Evolutionary conservation across 2,113 vertebrate species (phyloP), one percentile per base, ranked within the genome.

Genomic region (Psilopogon haemacephalus): DNA sequence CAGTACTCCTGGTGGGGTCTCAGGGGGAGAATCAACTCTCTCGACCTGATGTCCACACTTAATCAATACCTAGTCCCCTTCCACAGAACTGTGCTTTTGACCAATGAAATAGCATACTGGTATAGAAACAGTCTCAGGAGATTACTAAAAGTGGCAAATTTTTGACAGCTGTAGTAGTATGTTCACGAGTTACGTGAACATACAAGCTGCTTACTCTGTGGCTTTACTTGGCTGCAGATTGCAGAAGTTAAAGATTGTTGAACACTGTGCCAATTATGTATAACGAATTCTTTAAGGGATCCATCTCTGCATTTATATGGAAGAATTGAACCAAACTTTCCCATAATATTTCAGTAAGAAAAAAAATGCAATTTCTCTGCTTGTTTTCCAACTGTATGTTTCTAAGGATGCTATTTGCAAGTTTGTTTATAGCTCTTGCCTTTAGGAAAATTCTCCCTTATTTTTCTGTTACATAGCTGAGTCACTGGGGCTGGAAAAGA

Each of bases 201-300:
- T 52, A 58, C 17, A 37, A 37, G 19, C 58, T 63, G 63, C 52
- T 80, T 63, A 52, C 13, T 73, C 56, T n/a, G 35, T 80, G 50
- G 48, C 17, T 84, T 95, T 93, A 46, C 42, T 86, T 94, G 59
- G 38, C 56, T 84, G 26, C 59, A 84, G 63, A 62, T 94, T 87
- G 70, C 30, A 89, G 60, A 84, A 79, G 35, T 63, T 63, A 65
- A n/a, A 63, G 74, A 38, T 75, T 67, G 27, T 44, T 80, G 62
- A 89, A 89, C 26, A 44, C 20, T 52, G 11, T 85, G 38, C 69
- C 37, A 67, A 65, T n/a, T 70, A 46, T 44, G 16, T 89, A 87
- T 68, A 92, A 72, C 85, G 10, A 83, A 44, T 78, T 76, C 59
- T 80, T 44, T 55, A 38, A 71, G 54, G 44, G 55, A 82, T 7